Percentiles rank a stretch among this genome's conserved stretches.
These are phyloP conservation scores for Melanogrammus aeglefinus DNA, from an alignment of 2,797 vertebrate genomes.

Conservation along the genomic window DNA sequence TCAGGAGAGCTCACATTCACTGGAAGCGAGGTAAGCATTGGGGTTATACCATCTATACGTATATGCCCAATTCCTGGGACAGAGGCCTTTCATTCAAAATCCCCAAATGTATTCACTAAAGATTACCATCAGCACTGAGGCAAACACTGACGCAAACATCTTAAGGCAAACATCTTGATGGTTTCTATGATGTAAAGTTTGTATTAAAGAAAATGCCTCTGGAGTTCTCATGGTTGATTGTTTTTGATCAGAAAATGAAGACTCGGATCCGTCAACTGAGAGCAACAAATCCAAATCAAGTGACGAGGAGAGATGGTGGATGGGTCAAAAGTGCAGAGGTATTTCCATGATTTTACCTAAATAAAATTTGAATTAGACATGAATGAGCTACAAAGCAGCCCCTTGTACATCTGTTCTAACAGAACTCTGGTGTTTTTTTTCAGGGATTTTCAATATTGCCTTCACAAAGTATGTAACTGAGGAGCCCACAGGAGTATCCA, in stretches of 20 bases:
- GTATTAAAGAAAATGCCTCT: background rate
- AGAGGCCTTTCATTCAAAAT: too few relatives aligned
- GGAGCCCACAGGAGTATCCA: slow-evolving; percentile 22
- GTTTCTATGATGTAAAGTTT: background rate
- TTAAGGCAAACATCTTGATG: background rate
- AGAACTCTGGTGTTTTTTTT: background rate
- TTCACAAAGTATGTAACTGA: slow-evolving; percentile 66
- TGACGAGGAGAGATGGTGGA: slow-evolving; percentile 75
- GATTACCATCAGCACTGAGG: too few relatives aligned
- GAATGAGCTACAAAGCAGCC: too few relatives aligned
- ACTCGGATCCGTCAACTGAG: slow-evolving; percentile 79
- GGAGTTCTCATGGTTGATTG: background rate
- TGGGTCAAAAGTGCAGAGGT: slow-evolving; percentile 58
- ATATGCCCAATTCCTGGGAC: too few relatives aligned
- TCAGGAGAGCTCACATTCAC: slow-evolving; percentile 78
- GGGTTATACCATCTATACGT: background rate
- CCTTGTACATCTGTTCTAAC: background rate
- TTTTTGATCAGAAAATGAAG: slow-evolving; percentile 83
- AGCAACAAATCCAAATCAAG: slow-evolving; percentile 85
- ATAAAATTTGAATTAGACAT: slow-evolving; percentile 1
- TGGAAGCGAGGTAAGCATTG: slow-evolving; percentile 84
- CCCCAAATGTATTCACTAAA: too few relatives aligned
- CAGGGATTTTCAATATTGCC: slow-evolving; percentile 63
- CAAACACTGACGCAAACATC: too few relatives aligned
- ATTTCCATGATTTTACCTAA: background rate